Percentiles rank a stretch among this genome's conserved stretches.
Evolutionary conservation across 2,113 vertebrate species (phyloP).

Genomic region (Heterotis niloticus): DNA sequence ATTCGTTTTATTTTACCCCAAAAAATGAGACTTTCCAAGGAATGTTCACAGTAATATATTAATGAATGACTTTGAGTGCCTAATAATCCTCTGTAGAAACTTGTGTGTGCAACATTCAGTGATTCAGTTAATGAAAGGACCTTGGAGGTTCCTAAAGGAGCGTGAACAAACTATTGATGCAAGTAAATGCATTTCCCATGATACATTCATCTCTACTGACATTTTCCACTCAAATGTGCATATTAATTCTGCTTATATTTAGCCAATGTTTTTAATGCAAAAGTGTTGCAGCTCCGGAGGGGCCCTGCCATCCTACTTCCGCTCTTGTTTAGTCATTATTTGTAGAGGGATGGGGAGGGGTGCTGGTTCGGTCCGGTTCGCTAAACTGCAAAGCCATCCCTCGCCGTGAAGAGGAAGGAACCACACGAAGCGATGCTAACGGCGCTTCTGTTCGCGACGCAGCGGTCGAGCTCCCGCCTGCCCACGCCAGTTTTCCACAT

Average conservation of each 20-base stretch:
- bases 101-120: not conserved
- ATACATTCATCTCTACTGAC: not conserved
- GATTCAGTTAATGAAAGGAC: not conserved
- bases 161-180: not conserved
- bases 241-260: slow-evolving; percentile 18
- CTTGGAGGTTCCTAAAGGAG: not conserved
- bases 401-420: not conserved
- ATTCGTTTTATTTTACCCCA: not conserved
- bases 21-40: slow-evolving; percentile 4
- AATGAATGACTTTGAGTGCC: not conserved
- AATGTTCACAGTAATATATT: not conserved
- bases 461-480: not conserved
- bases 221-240: not conserved
- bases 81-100: slow-evolving; percentile 8
- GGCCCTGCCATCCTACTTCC: not conserved
- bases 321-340: not conserved
- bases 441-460: not conserved
- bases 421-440: not conserved
- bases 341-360: not conserved
- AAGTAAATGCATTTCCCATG: not conserved
- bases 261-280: not conserved
- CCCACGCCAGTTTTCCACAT: slow-evolving; percentile 5
- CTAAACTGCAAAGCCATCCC: not conserved
- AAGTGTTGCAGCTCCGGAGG: not conserved
- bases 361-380: not conserved